Conservation (phyloP, 2,113 vertebrate genomes). For the Rhadina sibilatrix region DNA sequence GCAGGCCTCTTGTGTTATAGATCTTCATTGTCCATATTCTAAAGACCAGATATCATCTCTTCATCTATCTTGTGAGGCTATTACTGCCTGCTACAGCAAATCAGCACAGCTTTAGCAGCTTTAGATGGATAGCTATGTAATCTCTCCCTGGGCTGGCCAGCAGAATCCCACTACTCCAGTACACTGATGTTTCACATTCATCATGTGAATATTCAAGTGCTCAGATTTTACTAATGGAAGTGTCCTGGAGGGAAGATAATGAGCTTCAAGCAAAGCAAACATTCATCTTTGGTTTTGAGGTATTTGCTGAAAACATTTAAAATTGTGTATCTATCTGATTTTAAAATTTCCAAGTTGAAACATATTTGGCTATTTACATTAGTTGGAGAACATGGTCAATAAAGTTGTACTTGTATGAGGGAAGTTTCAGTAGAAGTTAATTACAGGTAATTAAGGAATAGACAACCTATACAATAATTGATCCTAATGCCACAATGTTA, state of each 20-base stretch:
- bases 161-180: not conserved
- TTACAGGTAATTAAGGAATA: not conserved
- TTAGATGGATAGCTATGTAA: conserved; percentile 20
- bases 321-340: not conserved
- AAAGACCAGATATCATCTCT: conserved; percentile 5
- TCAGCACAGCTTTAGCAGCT: not conserved
- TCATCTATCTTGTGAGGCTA: not conserved
- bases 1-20: not conserved
- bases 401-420: not conserved
- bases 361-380: not conserved
- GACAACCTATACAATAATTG: not conserved
- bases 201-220: not conserved
- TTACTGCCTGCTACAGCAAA: not conserved
- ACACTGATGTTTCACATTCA: not conserved
- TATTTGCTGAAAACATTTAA: not conserved
- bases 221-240: not conserved
- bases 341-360: not conserved
- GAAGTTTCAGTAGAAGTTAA: not conserved
- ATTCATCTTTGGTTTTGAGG: not conserved
- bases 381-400: not conserved
- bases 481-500: not conserved
- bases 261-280: not conserved
- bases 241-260: not conserved
- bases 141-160: not conserved
- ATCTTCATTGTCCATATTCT: not conserved